Evolutionary conservation across 2,888 invertebrate species (phyloP), one percentile per base, ranked within the genome.

Genomic region (Trichopria drosophilae): DNA sequence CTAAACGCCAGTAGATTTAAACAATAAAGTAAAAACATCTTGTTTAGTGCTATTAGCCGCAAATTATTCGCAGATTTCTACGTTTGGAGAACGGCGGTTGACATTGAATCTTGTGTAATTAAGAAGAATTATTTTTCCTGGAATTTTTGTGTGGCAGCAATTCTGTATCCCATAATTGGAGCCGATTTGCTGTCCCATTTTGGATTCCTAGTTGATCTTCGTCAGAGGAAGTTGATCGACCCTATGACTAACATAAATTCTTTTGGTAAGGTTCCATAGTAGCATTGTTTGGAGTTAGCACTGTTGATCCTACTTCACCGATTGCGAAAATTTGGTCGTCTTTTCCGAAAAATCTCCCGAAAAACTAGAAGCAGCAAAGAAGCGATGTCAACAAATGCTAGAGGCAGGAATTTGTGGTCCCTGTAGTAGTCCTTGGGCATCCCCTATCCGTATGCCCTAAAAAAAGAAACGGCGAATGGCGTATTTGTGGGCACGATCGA

Each of bases 391-490:
- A 3, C 4, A 35, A 0, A 64, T 72, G 68, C 53, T n/a, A 61
- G 74, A 22, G 47, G 62, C 24, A 76, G 73, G 1, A 72, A 75
- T 6, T 71, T 71, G 26, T n/a, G 59, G 73, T 5, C 75, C 71
- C 1, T 76, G 72, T 0, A 68, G 65, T 4, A 71, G 72, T 20
- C 48, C 58, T 3, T 76, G 71, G 72, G 61, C 73, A 0, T 68
- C 65, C 23, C 75, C 71, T 3, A 51, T 76, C 1, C 68, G 64
- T 48, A 44, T 65, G 24, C 63, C 58, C 7, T 50, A 45, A 22
- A 69, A 63, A 42, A 56, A 53, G n/a, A 12, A 24, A 39, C 40
- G 62, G n/a, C n/a, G n/a, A n/a, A n/a, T n/a, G n/a, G n/a, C n/a
- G n/a, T n/a, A n/a, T n/a, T n/a, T n/a, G n/a, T 43, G 63, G 60